A percentile compares a stretch with the other conserved stretches of the same genome.
Conservation (phyloP, 2,797 vertebrate genomes). For the Siniperca undulata region DNA sequence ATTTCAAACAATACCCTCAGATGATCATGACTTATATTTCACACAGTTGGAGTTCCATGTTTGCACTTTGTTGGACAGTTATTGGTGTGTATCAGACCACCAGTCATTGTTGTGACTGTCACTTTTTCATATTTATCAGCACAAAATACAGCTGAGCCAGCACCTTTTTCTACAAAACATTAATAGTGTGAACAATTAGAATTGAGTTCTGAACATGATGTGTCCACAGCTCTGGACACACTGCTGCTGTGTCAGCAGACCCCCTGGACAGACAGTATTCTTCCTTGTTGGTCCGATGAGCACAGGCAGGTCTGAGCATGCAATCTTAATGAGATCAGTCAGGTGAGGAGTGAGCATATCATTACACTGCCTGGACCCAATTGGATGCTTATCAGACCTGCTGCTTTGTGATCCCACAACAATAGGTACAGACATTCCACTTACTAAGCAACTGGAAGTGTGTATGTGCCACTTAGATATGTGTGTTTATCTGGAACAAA, state of each 20-base stretch:
- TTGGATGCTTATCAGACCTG: slow-evolving; percentile 8
- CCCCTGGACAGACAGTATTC: slow-evolving; percentile 13
- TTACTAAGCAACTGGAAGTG: not conserved
- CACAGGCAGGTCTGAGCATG: slow-evolving; percentile 73
- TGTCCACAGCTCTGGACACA: not conserved
- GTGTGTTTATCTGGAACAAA: not conserved
- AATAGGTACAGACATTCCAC: slow-evolving; percentile 7
- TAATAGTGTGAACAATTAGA: not conserved
- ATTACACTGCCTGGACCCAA: slow-evolving; percentile 36
- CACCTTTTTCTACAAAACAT: not conserved
- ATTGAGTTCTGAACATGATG: not conserved
- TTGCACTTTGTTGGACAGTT: not conserved
- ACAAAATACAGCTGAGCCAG: no score
- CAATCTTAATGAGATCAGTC: slow-evolving; percentile 71
- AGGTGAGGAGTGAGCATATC: slow-evolving; percentile 56
- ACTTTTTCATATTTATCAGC: not conserved
- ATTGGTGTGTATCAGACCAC: not conserved
- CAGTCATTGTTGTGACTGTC: not conserved
- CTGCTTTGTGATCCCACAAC: slow-evolving; percentile 40
- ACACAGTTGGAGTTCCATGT: not conserved
- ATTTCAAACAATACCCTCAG: no score
- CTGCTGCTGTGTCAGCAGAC: not conserved
- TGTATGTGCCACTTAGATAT: not conserved
- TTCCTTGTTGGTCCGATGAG: slow-evolving; percentile 15
- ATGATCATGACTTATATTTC: no score